These are phyloP conservation scores for Apis dorsata DNA, from an alignment of 1,140 invertebrate species.

Conservation along the genomic window DNA sequence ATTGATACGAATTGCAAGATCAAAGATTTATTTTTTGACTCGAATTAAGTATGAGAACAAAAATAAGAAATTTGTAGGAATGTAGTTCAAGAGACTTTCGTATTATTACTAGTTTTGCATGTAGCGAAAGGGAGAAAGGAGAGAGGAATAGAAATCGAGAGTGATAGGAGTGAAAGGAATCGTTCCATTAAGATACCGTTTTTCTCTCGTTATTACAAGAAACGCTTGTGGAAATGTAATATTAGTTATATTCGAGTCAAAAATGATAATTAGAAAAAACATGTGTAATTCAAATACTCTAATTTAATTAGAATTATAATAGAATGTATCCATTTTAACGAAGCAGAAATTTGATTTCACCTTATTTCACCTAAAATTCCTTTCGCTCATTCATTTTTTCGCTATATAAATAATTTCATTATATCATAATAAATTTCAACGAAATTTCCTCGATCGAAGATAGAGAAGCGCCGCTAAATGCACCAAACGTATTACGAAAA, in stretches of 20 bases:
- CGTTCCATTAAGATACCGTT: background rate
- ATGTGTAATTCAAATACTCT: too few relatives aligned
- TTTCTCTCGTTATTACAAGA: background rate
- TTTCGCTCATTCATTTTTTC: background rate
- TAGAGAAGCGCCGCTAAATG: too few relatives aligned
- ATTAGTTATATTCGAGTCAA: too few relatives aligned
- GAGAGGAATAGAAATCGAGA: background rate
- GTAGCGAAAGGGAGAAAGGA: background rate
- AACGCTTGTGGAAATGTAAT: background rate
- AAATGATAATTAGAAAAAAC: background rate
- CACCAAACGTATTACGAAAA: conserved; percentile 36
- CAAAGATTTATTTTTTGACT: background rate
- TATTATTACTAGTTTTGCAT: background rate
- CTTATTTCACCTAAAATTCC: background rate
- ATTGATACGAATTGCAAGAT: background rate
- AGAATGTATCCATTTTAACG: too few relatives aligned
- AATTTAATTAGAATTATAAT: too few relatives aligned
- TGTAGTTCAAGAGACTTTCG: too few relatives aligned
- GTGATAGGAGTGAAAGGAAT: conserved; percentile 17
- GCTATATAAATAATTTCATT: too few relatives aligned
- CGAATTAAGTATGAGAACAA: too few relatives aligned
- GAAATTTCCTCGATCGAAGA: conserved; percentile 1
- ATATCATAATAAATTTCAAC: conserved; percentile 32
- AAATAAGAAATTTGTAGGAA: too few relatives aligned
- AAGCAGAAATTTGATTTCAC: background rate